Base-by-base conservation (phyloP, 1,140 invertebrate genomes). In the Zophobas morio region DNA sequence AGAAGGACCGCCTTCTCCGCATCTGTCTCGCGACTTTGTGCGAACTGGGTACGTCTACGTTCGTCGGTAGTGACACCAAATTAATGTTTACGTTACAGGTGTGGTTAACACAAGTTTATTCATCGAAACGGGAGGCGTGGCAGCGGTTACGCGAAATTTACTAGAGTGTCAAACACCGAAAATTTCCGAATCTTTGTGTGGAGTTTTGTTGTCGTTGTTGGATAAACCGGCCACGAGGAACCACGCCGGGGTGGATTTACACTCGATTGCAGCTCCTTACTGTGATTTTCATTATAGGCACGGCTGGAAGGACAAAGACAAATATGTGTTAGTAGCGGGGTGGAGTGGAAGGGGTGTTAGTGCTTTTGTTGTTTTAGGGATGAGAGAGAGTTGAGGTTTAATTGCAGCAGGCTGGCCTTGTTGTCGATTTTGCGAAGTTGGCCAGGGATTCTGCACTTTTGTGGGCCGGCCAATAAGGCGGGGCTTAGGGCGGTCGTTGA, bases 351-450 rank as follows among this genome's bases (percentile, higher is more conserved):
- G n/a, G 2, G 20, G 47, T 20, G 47, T 70, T 32, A 66, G 46
- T 34, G 53, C 66, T 53, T 36, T 66, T 8, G 70, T 80, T 82
- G 66, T 84, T 85, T 6, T 80, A 95, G 93, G 84, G 95, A 96
- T 79, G 95, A 96, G 79, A 89, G 93, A 56, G 94, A 96, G 80
- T 89, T 94, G 78, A 90, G 94, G 76, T 95, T 96, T 83, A 92
- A 92, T 8, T 94, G 95, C 76, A 95, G 94, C 80, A 93, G 95
- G 70, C 87, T 95, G 76, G 96, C 96, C 1, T 84, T 98, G 34
- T 86, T 97, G 33, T 95, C 95, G 51, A 91, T 97, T 40, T 86
- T 98, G 75, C 91, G 96, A 54, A 98, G 96, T 53, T 99, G 96
- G 94, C 92, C 96, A 53, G 97, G 97, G 74, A 87, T 96, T 54